Percentiles rank a stretch among this genome's conserved stretches.
Conservation (phyloP, 2,113 vertebrate species). For the Egretta garzetta region DNA sequence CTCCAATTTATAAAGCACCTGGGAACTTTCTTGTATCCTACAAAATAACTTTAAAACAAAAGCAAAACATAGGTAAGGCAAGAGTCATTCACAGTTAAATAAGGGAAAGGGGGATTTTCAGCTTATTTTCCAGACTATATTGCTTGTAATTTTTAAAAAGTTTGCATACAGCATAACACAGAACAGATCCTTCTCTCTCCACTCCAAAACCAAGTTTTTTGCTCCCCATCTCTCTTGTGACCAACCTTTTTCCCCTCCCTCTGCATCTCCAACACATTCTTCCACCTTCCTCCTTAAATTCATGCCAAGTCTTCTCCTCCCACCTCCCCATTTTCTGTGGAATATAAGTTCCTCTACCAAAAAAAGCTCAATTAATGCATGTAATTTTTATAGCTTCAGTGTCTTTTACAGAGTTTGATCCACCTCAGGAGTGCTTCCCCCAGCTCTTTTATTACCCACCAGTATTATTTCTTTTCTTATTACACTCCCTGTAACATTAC, state of each 20-base stretch:
- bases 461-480: not conserved
- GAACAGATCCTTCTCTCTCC: not conserved
- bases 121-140: not conserved
- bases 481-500: not conserved
- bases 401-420: not conserved
- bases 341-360: not conserved
- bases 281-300: not conserved
- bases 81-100: not conserved
- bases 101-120: not conserved
- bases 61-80: not conserved
- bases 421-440: not conserved
- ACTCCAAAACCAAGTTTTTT: not conserved
- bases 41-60: slow-evolving; percentile 82
- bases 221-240: not conserved
- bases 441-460: not conserved
- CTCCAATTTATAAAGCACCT: slow-evolving; percentile 83
- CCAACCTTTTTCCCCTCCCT: not conserved
- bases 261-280: not conserved
- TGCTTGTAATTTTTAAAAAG: not conserved
- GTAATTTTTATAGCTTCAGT: not conserved
- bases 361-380: not conserved
- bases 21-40: slow-evolving; percentile 88
- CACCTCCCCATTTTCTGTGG: not conserved
- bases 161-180: not conserved
- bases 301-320: not conserved